Evolutionary conservation across 2,113 vertebrate species (phyloP).

Genomic region (Boleophthalmus pectinirostris): DNA sequence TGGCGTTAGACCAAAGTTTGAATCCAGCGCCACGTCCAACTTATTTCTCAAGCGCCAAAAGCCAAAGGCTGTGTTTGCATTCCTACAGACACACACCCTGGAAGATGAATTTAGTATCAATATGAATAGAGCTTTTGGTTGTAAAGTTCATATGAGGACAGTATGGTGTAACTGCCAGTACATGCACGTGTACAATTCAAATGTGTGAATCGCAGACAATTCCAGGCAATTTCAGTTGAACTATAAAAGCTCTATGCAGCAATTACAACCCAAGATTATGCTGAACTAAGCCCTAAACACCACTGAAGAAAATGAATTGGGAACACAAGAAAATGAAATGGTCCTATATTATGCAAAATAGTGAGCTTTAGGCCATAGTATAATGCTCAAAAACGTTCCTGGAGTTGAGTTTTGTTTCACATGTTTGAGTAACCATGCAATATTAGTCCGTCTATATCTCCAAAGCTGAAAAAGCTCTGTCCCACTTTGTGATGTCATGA

Average conservation of each 20-base stretch:
- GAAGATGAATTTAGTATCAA: background rate
- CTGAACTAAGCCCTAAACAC: too few species aligned
- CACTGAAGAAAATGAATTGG: too few species aligned
- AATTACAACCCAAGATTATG: too few species aligned
- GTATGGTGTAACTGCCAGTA: background rate
- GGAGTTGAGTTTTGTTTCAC: too few species aligned
- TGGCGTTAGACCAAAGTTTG: conserved; percentile 54
- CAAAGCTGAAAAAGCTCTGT: too few species aligned
- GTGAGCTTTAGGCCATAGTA: too few species aligned
- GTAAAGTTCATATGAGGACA: conserved; percentile 3
- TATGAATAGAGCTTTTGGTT: background rate
- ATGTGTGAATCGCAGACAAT: too few species aligned
- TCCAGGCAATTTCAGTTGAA: background rate
- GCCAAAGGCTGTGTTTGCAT: conserved; percentile 37
- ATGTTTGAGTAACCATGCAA: too few species aligned
- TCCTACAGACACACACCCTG: background rate
- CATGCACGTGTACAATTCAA: background rate
- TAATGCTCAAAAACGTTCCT: too few species aligned
- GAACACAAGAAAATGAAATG: background rate
- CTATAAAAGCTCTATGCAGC: background rate
- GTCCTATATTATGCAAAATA: too few species aligned
- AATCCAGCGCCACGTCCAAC: conserved; percentile 26
- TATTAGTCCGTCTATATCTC: too few species aligned
- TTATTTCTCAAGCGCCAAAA: conserved; percentile 27
- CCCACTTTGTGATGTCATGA: too few species aligned